Conservation (phyloP, 2,888 invertebrate species). For the Lasioglossum malachurum region DNA sequence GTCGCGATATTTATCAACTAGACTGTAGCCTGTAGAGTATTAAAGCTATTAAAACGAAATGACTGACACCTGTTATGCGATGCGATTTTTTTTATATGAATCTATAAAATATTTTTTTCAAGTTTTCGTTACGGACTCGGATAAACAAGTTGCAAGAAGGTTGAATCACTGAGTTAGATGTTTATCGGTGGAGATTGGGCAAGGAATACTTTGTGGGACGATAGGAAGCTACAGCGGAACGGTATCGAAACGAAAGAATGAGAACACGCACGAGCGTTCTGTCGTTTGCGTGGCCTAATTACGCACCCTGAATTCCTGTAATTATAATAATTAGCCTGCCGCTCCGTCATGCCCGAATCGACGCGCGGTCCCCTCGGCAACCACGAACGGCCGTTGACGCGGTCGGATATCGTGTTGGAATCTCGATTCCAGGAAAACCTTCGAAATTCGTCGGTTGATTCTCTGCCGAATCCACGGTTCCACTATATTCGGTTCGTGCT, state of each 20-base stretch:
- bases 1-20: background rate
- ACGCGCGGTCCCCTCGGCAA: constrained; percentile 56
- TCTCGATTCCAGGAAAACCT: constrained; percentile 44
- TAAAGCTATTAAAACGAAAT: too few relatives aligned
- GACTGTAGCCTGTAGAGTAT: background rate
- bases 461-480: background rate
- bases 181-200: background rate
- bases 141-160: too few relatives aligned
- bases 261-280: constrained; percentile 28
- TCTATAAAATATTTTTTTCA: too few relatives aligned
- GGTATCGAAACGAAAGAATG: background rate
- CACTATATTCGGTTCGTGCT: background rate
- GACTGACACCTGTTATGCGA: too few relatives aligned
- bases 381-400: constrained; percentile 38
- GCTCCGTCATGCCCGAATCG: constrained; percentile 79
- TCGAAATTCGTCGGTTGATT: background rate
- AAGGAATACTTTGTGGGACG: background rate
- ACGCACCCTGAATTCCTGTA: constrained; percentile 81
- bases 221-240: background rate
- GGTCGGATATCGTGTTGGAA: constrained; percentile 32
- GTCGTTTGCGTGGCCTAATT: constrained; percentile 68
- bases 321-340: constrained; percentile 80
- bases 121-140: too few relatives aligned
- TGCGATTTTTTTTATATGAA: too few relatives aligned
- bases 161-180: background rate